A percentile compares a stretch with the other conserved stretches of the same genome.
Conservation (phyloP, 2,888 invertebrate species). For the Trissolcus brochymenae region DNA sequence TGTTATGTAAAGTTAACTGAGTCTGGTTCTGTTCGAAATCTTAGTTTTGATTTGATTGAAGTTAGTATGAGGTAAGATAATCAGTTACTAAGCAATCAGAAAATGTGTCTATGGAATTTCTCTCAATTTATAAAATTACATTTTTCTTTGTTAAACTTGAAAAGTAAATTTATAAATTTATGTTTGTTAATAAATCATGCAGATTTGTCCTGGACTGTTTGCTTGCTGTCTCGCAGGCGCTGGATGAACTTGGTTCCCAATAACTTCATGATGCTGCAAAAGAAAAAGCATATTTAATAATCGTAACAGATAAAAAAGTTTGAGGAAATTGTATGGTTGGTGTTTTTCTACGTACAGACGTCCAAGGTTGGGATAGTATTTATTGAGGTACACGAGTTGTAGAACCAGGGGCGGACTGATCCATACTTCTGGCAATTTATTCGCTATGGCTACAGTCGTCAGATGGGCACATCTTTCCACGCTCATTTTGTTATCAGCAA, state of each 20-base stretch:
- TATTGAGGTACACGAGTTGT: constrained; percentile 63
- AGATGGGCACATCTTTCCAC: constrained; percentile 80
- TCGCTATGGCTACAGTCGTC: constrained; percentile 80
- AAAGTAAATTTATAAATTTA: background rate
- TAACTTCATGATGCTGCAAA: constrained; percentile 8
- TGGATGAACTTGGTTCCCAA: constrained; percentile 63
- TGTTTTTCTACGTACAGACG: constrained; percentile 59
- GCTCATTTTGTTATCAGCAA: constrained; percentile 78
- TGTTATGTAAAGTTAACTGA: too few relatives aligned
- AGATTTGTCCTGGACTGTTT: constrained; percentile 40
- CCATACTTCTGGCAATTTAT: constrained; percentile 83
- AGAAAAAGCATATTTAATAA: background rate
- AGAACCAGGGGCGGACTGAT: constrained; percentile 76
- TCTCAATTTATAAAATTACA: too few relatives aligned
- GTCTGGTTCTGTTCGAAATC: too few relatives aligned
- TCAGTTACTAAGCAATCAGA: too few relatives aligned
- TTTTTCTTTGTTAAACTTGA: too few relatives aligned
- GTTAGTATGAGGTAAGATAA: too few relatives aligned
- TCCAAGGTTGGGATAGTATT: constrained; percentile 66
- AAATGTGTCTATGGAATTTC: too few relatives aligned
- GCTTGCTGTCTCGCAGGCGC: constrained; percentile 65
- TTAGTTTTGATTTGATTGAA: too few relatives aligned
- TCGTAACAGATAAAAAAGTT: background rate
- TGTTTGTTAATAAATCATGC: background rate
- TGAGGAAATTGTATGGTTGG: background rate